These are phyloP conservation scores for Carduelis carduelis DNA, from an alignment of 2,797 vertebrate genomes.

Conservation along the genomic window DNA sequence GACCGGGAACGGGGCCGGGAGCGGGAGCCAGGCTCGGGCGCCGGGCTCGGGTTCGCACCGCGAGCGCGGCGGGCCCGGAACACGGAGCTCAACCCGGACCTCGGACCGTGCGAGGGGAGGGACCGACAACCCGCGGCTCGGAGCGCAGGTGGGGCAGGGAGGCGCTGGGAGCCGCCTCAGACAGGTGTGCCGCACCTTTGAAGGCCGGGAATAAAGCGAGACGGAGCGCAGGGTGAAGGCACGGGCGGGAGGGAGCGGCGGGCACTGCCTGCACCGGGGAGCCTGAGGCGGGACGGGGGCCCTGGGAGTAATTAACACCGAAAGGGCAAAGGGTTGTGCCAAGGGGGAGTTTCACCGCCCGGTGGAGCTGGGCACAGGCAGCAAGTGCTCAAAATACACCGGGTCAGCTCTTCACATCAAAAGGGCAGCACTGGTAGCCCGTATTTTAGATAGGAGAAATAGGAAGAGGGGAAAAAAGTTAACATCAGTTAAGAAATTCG, in stretches of 20 bases:
- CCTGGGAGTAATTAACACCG: neutral
- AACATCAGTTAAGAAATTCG: neutral
- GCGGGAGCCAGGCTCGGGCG: neutral
- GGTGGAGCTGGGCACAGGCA: too few relatives aligned
- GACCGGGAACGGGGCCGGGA: too few relatives aligned
- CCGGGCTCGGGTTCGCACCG: neutral
- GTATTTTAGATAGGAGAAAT: neutral
- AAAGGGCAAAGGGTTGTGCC: neutral
- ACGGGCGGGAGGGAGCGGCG: neutral
- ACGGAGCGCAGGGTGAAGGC: neutral
- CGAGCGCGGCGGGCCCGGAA: neutral
- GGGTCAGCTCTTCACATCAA: neutral
- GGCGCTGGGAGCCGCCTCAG: neutral
- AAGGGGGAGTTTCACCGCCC: neutral
- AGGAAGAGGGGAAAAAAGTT: rapidly evolving
- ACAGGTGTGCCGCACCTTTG: neutral
- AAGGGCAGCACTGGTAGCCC: neutral
- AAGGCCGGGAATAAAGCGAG: neutral
- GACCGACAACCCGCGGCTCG: rapidly evolving
- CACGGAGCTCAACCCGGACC: neutral
- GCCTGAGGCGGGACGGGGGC: neutral
- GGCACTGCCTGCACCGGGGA: neutral
- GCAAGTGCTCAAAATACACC: neutral
- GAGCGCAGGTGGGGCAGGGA: neutral
- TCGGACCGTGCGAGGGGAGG: neutral